Evolutionary conservation across 2,113 vertebrate genomes (phyloP), one percentile per base, ranked within the genome.

Genomic region (Cariama cristata): DNA sequence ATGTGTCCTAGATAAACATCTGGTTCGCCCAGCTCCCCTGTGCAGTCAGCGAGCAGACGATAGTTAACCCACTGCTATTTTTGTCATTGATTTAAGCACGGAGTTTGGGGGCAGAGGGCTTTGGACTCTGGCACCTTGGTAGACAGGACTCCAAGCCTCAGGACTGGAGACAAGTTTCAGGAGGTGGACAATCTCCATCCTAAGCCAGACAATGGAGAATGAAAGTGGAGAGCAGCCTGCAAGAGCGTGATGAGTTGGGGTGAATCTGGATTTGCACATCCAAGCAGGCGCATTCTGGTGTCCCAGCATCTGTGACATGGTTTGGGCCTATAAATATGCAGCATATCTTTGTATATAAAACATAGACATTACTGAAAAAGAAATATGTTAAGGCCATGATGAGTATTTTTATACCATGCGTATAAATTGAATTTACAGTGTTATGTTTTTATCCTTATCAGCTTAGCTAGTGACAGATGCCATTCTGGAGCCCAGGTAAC

Each of bases 41-140:
- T 4, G 0, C 42, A 50, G 42, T n/a, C 56, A 83, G 30, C 0
- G 0, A 90, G 45, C 4, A 3, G 26, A 45, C 2, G 19, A 53
- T 33, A 33, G 15, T 53, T 86, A 82, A 58, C 17, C 26, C 0
- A 2, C 32, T 40, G 52, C 32, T 67, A 23, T 66, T 82, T 86
- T 91, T 45, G 15, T 58, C 21, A 26, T 4, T 67, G 49, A 35
- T 76, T 80, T 81, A 88, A 88, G 32, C 44, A n/a, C 9, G 13
- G n/a, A 63, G 38, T 75, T 5, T 14, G 14, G 7, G 2, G 11
- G 14, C 5, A 91, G 38, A 55, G 5, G 7, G 10, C 30, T 86
- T 84, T 73, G 30, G 50, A 33, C 6, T 80, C 30, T 47, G 50
- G 38, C 58, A 42, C 32, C 33, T 50, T 50, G 26, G 32, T 45